Percentiles rank a stretch among this genome's conserved stretches.
Evolutionary conservation across 2,888 invertebrate genomes (phyloP).

Genomic region (Sialis lutaria): DNA sequence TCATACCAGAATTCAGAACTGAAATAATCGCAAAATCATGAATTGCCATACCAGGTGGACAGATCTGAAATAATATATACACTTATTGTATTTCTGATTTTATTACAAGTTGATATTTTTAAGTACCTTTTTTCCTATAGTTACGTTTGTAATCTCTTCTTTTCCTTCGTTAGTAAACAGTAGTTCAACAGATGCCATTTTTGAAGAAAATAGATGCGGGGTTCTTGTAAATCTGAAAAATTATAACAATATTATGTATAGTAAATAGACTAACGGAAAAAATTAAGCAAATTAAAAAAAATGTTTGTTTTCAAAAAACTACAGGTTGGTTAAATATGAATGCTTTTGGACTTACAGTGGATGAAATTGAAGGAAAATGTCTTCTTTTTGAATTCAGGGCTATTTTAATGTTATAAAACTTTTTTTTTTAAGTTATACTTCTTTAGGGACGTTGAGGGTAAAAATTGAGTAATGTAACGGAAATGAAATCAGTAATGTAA

Average conservation of each 20-base stretch:
- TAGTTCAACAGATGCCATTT: conserved; percentile 69
- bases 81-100: conserved; percentile 3
- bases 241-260: background rate
- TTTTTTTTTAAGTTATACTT: no score
- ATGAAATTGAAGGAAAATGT: no score
- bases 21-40: conserved; percentile 58
- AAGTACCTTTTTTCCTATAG: conserved; percentile 51
- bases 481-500: no score
- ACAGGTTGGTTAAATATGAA: no score
- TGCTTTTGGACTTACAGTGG: no score
- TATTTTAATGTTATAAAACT: no score
- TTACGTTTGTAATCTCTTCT: conserved; percentile 48
- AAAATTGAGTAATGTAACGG: no score
- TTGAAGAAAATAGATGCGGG: conserved; percentile 64
- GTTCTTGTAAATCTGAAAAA: conserved; percentile 52
- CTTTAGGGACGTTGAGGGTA: no score
- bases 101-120: background rate
- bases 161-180: conserved; percentile 53
- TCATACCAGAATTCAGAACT: conserved; percentile 40
- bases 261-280: no score
- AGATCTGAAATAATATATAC: conserved; percentile 26
- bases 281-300: no score
- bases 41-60: conserved; percentile 53
- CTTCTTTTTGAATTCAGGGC: no score
- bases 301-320: no score